These are phyloP conservation scores for Helicorthomorpha holstii DNA, from an alignment of 1,140 invertebrate genomes.

Conservation along the genomic window DNA sequence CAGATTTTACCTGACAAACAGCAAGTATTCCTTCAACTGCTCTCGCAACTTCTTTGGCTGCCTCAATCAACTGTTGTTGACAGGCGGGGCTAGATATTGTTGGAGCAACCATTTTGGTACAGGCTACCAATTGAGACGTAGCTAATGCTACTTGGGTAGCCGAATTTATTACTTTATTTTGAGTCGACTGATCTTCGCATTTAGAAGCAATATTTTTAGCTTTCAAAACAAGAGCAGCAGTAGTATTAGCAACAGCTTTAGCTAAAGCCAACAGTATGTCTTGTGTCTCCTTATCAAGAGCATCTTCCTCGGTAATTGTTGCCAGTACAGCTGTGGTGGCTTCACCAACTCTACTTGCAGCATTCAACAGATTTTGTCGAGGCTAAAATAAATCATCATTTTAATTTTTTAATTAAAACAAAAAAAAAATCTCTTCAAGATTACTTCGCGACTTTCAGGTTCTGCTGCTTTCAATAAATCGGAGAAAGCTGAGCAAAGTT, in stretches of 20 bases:
- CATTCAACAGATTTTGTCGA: conserved; percentile 77
- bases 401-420: too few species aligned
- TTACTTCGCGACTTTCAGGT: conserved; percentile 73
- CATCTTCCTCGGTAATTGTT: conserved; percentile 81
- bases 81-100: conserved; percentile 76
- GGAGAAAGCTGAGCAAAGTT: conserved; percentile 81
- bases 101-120: conserved; percentile 54
- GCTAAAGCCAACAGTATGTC: conserved; percentile 76
- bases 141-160: conserved; percentile 93
- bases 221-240: conserved; percentile 81
- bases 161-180: conserved; percentile 77
- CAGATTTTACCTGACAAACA: conserved; percentile 44
- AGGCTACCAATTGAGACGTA: conserved; percentile 93
- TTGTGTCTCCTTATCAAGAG: conserved; percentile 34
- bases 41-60: conserved; percentile 77
- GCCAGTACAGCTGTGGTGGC: conserved; percentile 85
- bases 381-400: too few species aligned
- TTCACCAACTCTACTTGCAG: conserved; percentile 87
- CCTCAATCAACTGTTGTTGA: conserved; percentile 80
- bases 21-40: conserved; percentile 80
- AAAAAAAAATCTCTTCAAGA: too few species aligned
- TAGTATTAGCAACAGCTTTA: conserved; percentile 92
- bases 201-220: conserved; percentile 84
- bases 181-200: conserved; percentile 41
- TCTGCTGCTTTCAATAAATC: conserved; percentile 87